These are phyloP conservation scores for Trididemnum miniatum DNA, from an alignment of 23 tunicate genomes.

Conservation along the genomic window DNA sequence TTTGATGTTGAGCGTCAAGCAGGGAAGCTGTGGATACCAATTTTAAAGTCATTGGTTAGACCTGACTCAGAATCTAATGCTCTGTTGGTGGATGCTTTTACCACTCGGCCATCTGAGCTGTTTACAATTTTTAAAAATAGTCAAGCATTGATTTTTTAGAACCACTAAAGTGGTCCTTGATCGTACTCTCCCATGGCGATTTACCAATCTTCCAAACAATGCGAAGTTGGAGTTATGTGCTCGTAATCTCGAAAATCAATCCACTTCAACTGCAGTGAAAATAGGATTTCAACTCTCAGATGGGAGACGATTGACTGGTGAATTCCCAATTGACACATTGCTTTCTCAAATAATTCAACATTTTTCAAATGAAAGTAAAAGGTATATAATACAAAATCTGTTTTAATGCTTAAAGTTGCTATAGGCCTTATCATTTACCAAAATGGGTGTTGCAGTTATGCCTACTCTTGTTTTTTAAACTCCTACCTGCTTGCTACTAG, in stretches of 20 bases:
- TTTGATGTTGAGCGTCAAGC: too few relatives aligned
- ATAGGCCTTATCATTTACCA: too few relatives aligned
- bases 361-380: conserved; percentile 40
- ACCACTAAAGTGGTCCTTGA: conserved; percentile 36
- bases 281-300: conserved; percentile 65
- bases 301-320: conserved; percentile 46
- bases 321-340: conserved; percentile 28
- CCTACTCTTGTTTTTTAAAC: too few relatives aligned
- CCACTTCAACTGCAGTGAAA: conserved; percentile 25
- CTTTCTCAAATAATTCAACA: conserved; percentile 34
- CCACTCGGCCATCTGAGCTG: too few relatives aligned
- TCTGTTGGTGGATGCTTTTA: too few relatives aligned
- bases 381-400: conserved; percentile 11
- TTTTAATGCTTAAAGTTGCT: too few relatives aligned
- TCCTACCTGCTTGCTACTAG: too few relatives aligned
- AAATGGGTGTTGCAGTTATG: too few relatives aligned
- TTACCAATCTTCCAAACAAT: conserved; percentile 76
- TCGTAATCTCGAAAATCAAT: neutral
- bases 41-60: too few relatives aligned
- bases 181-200: conserved; percentile 63
- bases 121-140: too few relatives aligned
- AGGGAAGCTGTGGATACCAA: too few relatives aligned
- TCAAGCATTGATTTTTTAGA: conserved; percentile 28
- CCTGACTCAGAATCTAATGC: too few relatives aligned
- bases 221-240: conserved; percentile 66